These are phyloP conservation scores for Nephrotoma guestfalica DNA, from an alignment of 2,888 invertebrate species.

Conservation along the genomic window DNA sequence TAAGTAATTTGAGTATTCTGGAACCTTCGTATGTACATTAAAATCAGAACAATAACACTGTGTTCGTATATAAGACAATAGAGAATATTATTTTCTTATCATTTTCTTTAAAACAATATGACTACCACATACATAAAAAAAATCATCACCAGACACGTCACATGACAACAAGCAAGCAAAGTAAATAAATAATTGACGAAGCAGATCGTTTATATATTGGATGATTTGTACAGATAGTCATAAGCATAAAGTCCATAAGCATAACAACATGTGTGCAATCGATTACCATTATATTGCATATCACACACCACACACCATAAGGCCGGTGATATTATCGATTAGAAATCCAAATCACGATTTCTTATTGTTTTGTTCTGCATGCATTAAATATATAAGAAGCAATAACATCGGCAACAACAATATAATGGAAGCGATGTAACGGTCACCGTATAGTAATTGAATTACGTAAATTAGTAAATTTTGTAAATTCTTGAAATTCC, in stretches of 20 bases:
- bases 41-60: not conserved
- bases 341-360: not conserved
- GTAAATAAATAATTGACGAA: not conserved
- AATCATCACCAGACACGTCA: not conserved
- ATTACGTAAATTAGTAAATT: not conserved
- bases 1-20: not conserved
- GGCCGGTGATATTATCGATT: not conserved
- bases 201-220: not conserved
- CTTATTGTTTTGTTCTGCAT: not conserved
- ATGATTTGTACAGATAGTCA: no score
- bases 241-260: not conserved
- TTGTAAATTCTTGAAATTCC: not conserved
- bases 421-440: not conserved
- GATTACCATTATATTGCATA: not conserved
- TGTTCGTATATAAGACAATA: not conserved
- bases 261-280: not conserved
- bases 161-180: not conserved
- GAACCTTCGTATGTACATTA: not conserved
- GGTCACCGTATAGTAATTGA: not conserved
- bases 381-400: not conserved
- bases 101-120: not conserved
- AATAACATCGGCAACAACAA: not conserved
- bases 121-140: not conserved
- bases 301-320: not conserved
- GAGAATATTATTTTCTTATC: not conserved